Percentiles rank a stretch among this genome's conserved stretches.
phyloP scores from a whole-genome alignment of 1,140 invertebrate species.

The Atopsyche davidsoni region DNA sequence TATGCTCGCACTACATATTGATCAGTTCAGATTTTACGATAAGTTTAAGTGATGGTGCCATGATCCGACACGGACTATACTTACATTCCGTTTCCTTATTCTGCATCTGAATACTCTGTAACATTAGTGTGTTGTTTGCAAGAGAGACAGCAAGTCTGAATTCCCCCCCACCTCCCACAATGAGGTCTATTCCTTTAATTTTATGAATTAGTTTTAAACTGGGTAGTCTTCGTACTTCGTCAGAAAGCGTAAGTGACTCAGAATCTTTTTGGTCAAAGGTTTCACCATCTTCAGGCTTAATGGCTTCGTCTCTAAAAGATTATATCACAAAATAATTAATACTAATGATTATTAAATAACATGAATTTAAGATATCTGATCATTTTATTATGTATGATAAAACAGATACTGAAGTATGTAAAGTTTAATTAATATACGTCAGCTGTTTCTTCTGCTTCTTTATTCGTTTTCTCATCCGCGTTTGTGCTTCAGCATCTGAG shows the following conservation, averaged over 20 bases:
- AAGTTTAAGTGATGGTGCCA: too few relatives aligned
- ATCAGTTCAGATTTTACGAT: too few relatives aligned
- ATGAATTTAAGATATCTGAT: too few relatives aligned
- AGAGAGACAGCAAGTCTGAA: constrained; percentile 59
- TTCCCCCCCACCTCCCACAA: constrained; percentile 62
- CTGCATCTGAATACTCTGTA: constrained; percentile 53
- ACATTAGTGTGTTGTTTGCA: constrained; percentile 63
- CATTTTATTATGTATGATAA: too few relatives aligned
- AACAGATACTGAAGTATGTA: too few relatives aligned
- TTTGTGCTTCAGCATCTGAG: constrained; percentile 64
- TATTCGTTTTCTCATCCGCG: constrained; percentile 63
- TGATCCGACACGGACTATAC: too few relatives aligned
- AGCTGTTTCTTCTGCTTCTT: constrained; percentile 66
- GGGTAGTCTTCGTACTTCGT: constrained; percentile 68
- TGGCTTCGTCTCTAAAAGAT: constrained; percentile 32
- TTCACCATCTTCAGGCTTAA: constrained; percentile 38
- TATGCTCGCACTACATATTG: constrained; percentile 42
- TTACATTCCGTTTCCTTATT: constrained; percentile 51
- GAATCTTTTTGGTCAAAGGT: constrained; percentile 29
- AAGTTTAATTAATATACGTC: too few relatives aligned
- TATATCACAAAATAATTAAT: too few relatives aligned
- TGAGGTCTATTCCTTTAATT: constrained; percentile 62
- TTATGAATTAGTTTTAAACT: constrained; percentile 60
- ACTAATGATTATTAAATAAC: too few relatives aligned
- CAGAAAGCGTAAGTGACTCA: constrained; percentile 51